phyloP scores from a whole-genome alignment of 2,888 invertebrate genomes.

The Nemapogon koenigi region DNA sequence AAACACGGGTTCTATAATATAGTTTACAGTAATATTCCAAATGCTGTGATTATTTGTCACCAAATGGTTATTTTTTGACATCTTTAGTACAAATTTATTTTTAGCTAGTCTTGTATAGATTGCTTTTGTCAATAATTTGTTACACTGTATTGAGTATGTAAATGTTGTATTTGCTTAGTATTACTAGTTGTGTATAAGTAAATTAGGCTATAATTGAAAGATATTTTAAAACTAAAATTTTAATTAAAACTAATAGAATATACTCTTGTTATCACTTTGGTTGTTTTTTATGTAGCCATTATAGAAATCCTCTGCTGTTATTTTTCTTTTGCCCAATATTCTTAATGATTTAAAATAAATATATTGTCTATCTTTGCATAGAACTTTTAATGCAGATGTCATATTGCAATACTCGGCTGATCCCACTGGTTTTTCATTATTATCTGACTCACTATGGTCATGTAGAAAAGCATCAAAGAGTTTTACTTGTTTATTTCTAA shows the following conservation, averaged over 20 bases:
- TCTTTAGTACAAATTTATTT: no score
- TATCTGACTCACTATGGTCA: no score
- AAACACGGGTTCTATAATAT: no score
- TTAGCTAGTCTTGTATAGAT: no score
- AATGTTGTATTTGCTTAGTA: not conserved
- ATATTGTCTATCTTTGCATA: slow-evolving; percentile 70
- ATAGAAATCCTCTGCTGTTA: slow-evolving; percentile 82
- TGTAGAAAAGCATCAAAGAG: slow-evolving; percentile 64
- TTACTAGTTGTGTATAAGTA: not conserved
- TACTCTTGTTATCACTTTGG: slow-evolving; percentile 22
- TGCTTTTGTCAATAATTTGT: no score
- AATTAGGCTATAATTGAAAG: not conserved
- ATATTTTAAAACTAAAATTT: not conserved
- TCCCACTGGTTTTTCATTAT: slow-evolving; percentile 54
- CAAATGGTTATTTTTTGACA: no score
- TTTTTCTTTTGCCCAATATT: slow-evolving; percentile 72
- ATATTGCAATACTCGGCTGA: slow-evolving; percentile 64
- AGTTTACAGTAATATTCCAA: no score
- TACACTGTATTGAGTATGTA: not conserved
- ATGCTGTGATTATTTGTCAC: no score
- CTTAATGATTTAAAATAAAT: slow-evolving; percentile 70
- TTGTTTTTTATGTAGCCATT: slow-evolving; percentile 82
- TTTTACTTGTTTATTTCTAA: slow-evolving; percentile 67
- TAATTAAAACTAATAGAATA: slow-evolving; percentile 6
- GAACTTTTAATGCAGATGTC: slow-evolving; percentile 65